Conservation (phyloP, 2,888 invertebrate genomes). For the Nasonia oneida region DNA sequence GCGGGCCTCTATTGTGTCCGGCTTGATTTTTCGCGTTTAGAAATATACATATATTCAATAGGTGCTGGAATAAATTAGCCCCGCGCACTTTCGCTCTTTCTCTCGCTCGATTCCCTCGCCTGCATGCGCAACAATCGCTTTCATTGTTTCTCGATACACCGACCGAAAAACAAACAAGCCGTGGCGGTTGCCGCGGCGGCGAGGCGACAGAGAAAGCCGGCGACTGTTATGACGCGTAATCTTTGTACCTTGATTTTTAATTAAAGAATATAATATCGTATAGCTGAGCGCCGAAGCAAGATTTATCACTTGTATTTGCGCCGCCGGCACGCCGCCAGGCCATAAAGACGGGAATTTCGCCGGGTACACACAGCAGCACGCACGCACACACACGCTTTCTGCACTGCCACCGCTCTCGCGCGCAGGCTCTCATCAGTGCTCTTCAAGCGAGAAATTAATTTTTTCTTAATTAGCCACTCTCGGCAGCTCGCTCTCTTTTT, state of each 20-base stretch:
- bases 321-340: conserved; percentile 33
- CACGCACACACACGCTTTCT: conserved; percentile 30
- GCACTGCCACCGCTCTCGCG: conserved; percentile 6
- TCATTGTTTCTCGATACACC: conserved; percentile 69
- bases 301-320: conserved; percentile 68
- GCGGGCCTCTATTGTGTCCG: background rate
- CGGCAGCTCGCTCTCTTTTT: conserved; percentile 2
- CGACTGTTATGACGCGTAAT: conserved; percentile 68
- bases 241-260: conserved; percentile 72
- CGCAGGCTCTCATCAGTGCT: conserved; percentile 25
- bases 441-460: conserved; percentile 58
- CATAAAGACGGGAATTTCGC: conserved; percentile 54
- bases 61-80: background rate
- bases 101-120: background rate
- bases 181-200: conserved; percentile 31
- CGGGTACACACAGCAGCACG: background rate
- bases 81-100: background rate
- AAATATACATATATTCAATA: background rate
- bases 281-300: conserved; percentile 67
- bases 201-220: conserved; percentile 54
- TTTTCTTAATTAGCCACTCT: conserved; percentile 51
- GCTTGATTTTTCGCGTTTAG: background rate
- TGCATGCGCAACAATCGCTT: conserved; percentile 64
- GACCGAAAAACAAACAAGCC: conserved; percentile 66
- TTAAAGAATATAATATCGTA: conserved; percentile 74